Evolutionary conservation across 37 sponge, comb jelly and placozoan species (phyloP).

Genomic region (Mnemiopsis leidyi): DNA sequence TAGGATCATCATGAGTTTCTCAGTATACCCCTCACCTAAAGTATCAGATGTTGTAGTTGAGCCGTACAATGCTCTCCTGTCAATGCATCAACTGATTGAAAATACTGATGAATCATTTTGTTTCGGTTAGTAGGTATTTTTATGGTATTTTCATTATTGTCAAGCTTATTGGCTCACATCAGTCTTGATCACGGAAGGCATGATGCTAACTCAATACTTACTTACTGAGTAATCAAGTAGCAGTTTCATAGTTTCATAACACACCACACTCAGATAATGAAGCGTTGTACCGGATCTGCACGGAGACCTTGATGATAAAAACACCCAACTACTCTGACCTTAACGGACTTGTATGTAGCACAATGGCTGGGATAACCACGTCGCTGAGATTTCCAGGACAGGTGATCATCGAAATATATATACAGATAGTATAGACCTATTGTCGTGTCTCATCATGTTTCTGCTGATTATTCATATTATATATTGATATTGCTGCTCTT

Average conservation of each 20-base stretch:
- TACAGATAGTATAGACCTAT: no score
- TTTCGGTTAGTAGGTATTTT: neutral
- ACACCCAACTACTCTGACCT: neutral
- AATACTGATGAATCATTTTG: slow-evolving; percentile 21
- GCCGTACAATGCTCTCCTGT: neutral
- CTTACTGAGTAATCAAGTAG: no score
- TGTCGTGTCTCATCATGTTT: no score
- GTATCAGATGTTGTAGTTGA: slow-evolving; percentile 5
- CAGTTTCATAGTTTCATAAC: no score
- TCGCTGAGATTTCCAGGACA: neutral
- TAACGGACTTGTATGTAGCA: slow-evolving; percentile 7
- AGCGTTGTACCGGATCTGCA: neutral
- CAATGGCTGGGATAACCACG: slow-evolving; percentile 2
- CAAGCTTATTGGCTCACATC: no score
- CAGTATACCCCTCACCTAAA: neutral
- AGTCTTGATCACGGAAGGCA: no score
- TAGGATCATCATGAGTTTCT: slow-evolving; percentile 28
- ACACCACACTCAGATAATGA: slow-evolving; percentile 27
- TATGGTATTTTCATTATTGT: no score
- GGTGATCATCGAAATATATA: no score
- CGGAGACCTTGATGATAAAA: neutral
- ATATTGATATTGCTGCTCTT: no score
- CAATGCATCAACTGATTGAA: slow-evolving; percentile 23
- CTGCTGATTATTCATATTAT: no score
- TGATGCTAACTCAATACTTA: no score